Base-by-base conservation (phyloP, 53 echinoderm and acorn worm genomes). In the Arbacia lixula region DNA sequence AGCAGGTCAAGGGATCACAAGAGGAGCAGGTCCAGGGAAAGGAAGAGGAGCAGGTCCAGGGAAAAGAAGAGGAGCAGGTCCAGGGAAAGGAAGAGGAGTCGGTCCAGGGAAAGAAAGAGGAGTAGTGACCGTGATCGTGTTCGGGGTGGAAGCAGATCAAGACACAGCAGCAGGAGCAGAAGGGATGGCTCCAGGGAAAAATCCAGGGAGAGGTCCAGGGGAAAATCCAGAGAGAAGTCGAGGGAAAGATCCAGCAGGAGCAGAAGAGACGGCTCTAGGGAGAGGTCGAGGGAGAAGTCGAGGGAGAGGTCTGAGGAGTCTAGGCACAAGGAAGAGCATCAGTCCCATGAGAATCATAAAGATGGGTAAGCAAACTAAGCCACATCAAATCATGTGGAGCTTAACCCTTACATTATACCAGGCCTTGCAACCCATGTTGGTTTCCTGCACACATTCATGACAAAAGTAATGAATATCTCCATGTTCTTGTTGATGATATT, bases 1-100 rank as follows among this genome's bases (percentile, higher is more conserved):
- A 91, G 89, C 4, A 69, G 93, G 3, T 88, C 90, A 1, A 85
- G 78, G 28, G 84, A 91, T 42, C 84, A 87, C 20, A 74, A 67
- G 26, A 54, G 80, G 17, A 80, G 80, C 55, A 54, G 64, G 31
- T 87, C 87, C 16, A 71, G 64, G 19, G 89, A 88, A 37, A 61
- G 76, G 65, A 65, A 71, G 34, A 76, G 75, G 24, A 78, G 83
- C 17, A 89, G 61, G n/a, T 54, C 49, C 1, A 26, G 60, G 41
- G 90, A 85, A 16, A 53, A 35, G 57, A 33, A 41, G 57, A 58
- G 58, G 28, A 33, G 20, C 29, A 50, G 31, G 29, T 26, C 51
- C 43, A 75, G 66, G 9, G 50, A 68, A 10, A 84, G 54, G 53
- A 25, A 69, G 28, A 34, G 74, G 60, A 66, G 68, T 1, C 43